A percentile compares a stretch with the other conserved stretches of the same genome.
These are phyloP conservation scores for Erythrocercus mccallii DNA, from an alignment of 2,113 vertebrate species.

Conservation along the genomic window DNA sequence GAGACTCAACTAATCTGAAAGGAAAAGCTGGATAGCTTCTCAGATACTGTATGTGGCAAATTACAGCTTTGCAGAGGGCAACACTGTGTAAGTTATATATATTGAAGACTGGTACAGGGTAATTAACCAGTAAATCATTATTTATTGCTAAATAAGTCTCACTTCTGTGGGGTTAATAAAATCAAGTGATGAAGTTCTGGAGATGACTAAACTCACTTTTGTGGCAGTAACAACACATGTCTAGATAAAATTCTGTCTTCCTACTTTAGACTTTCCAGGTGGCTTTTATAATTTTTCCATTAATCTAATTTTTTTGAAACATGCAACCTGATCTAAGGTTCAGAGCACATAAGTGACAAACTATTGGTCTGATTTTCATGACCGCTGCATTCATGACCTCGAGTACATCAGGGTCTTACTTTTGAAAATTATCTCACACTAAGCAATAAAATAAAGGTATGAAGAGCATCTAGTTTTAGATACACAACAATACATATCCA, in stretches of 20 bases:
- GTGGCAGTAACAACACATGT: background rate
- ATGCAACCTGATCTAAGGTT: background rate
- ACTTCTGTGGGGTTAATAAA: background rate
- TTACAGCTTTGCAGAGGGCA: background rate
- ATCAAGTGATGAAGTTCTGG: background rate
- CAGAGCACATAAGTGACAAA: background rate
- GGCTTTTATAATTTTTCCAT: background rate
- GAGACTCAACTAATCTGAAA: background rate
- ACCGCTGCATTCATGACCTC: too few relatives aligned
- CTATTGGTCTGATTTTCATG: background rate
- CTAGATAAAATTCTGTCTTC: background rate
- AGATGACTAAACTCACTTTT: background rate
- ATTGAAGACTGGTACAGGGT: background rate
- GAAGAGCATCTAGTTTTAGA: background rate
- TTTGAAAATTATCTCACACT: background rate
- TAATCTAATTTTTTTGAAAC: background rate
- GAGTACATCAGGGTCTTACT: background rate
- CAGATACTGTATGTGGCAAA: background rate
- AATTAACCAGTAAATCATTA: background rate
- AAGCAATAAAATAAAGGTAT: background rate
- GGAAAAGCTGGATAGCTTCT: background rate
- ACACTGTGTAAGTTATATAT: background rate
- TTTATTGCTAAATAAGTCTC: background rate
- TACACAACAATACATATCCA: background rate
- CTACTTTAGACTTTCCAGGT: background rate